phyloP scores from a whole-genome alignment of 2,113 vertebrate species.

The Anolis sagrei region DNA sequence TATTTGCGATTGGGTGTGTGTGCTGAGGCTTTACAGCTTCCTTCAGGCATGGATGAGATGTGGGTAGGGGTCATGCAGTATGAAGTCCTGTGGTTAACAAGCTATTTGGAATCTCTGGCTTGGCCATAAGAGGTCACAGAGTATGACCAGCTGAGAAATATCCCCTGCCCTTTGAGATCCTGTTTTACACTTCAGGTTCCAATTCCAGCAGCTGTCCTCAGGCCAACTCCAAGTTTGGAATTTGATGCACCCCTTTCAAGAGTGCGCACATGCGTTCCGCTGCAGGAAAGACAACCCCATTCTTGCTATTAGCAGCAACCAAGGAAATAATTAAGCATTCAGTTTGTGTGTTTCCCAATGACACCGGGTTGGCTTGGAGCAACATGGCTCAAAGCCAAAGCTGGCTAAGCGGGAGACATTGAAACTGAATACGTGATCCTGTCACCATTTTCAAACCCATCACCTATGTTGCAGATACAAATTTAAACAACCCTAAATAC shows the following conservation, averaged over 20 bases:
- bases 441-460: background rate
- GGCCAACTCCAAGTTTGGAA: background rate
- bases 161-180: background rate
- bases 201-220: background rate
- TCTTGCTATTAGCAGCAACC: conserved; percentile 2
- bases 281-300: background rate
- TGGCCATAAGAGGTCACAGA: background rate
- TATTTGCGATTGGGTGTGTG: background rate
- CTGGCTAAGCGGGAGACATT: background rate
- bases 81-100: background rate
- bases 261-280: background rate
- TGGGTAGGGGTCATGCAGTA: background rate
- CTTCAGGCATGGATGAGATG: background rate
- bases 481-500: conserved; percentile 47
- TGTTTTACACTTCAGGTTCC: background rate
- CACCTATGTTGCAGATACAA: background rate
- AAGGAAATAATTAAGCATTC: conserved; percentile 34
- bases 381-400: background rate
- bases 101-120: background rate
- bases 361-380: fast-evolving
- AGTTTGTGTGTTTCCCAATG: background rate
- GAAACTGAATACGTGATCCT: conserved; percentile 6
- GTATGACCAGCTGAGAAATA: background rate
- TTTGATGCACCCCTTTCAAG: background rate
- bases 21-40: background rate